Evolutionary conservation across 2,797 vertebrate genomes (phyloP), one percentile per base, ranked within the genome.

Genomic region (Acrocephalus scirpaceus): DNA sequence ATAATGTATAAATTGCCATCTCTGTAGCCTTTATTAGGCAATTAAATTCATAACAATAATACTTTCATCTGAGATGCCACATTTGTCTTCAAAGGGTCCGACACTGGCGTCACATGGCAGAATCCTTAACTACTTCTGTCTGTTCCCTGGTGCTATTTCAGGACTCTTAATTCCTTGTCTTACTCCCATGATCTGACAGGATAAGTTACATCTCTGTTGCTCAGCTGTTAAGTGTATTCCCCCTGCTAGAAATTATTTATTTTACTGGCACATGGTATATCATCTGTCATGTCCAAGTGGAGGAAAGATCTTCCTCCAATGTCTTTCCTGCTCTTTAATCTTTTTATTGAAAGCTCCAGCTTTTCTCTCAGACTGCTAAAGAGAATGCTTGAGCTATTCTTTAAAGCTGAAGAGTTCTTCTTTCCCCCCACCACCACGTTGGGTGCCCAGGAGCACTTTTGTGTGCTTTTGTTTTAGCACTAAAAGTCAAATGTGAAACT

Each of bases 201-300:
- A 16, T 76, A 92, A 94, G 62, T 88, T 94, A 92, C 87, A 86
- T 76, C 80, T 86, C 90, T 88, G 83, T 42, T 87, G 75, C 67
- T 88, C 72, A 92, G 92, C 82, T 84, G 54, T 71, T 79, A 58
- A 88, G 42, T 40, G 75, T 93, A 87, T 93, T 93, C 91, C 76
- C 81, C 70, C 51, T 71, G 65, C 62, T 65, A 92, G 86, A 61
- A 90, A 94, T 96, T 95, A 96, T 96, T 95, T 96, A 92, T 96
- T 91, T 83, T 65, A 47, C 54, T 72, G 78, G 36, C 88, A 88
- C 86, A 38, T 60, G 58, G 47, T 36, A 15, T 48, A 51, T 85
- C 76, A 82, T 90, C 94, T 95, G 70, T 95, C 91, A 77, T 64
- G 56, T 70, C 53, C 40, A 90, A 93, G 57, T 58, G 56, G 54